Percentiles rank a stretch among this genome's conserved stretches.
phyloP scores from a whole-genome alignment of 2,888 invertebrate genomes.

The Drymonia ruficornis region DNA sequence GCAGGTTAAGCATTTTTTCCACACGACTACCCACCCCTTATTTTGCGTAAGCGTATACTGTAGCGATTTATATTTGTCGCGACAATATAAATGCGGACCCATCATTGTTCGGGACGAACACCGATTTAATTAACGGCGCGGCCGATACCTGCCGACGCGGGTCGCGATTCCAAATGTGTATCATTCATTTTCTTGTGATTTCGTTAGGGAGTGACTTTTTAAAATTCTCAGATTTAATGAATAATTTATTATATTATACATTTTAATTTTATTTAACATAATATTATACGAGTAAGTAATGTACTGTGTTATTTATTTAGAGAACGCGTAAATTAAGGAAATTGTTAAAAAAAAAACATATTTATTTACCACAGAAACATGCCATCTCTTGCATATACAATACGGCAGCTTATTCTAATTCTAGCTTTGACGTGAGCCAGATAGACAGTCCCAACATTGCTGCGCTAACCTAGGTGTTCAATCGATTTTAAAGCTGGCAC shows the following conservation, averaged over 20 bases:
- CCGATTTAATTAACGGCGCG: conserved; percentile 63
- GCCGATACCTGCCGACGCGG: conserved; percentile 45
- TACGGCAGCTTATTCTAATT: conserved; percentile 2
- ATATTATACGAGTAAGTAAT: too few species aligned
- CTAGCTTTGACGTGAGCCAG: background rate
- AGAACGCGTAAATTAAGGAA: too few species aligned
- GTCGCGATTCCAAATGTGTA: conserved; percentile 52
- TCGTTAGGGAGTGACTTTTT: background rate
- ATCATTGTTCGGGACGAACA: conserved; percentile 57
- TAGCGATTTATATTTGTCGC: conserved; percentile 58
- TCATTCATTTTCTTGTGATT: conserved; percentile 3
- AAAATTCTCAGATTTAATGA: background rate
- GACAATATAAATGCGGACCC: conserved; percentile 51
- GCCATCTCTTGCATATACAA: too few species aligned
- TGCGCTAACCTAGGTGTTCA: conserved; percentile 2
- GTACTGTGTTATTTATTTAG: too few species aligned
- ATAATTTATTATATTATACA: too few species aligned
- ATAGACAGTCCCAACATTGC: background rate
- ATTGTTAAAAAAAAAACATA: too few species aligned
- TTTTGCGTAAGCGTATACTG: conserved; percentile 56
- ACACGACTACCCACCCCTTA: conserved; percentile 64
- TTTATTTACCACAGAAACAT: too few species aligned
- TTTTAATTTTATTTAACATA: too few species aligned
- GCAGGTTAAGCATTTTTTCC: conserved; percentile 75
- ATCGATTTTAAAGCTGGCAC: background rate